Conservation (phyloP, 2,113 vertebrate genomes). For the Serinus canaria region DNA sequence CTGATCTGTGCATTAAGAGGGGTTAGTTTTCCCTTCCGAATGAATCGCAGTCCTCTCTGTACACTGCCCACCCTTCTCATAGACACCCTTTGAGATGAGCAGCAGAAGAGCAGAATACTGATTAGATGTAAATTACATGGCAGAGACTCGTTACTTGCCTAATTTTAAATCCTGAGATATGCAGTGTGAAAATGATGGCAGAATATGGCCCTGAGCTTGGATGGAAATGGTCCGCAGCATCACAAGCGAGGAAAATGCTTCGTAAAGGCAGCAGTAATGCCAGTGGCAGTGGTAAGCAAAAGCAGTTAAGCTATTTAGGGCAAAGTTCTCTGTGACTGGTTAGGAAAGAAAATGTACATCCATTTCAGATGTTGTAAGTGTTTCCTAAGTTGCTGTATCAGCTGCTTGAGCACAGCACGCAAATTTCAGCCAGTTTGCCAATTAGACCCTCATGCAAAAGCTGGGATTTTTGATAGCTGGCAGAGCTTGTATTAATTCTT, state of each 20-base stretch:
- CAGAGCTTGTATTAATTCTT: conserved; percentile 16
- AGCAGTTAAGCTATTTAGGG: conserved; percentile 26
- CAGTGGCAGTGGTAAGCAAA: neutral
- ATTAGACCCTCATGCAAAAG: neutral
- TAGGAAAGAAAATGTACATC: neutral
- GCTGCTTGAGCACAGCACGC: neutral
- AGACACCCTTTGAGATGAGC: conserved; percentile 48
- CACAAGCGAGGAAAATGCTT: conserved; percentile 42
- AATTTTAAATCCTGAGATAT: conserved; percentile 64
- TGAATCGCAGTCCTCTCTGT: conserved; percentile 34
- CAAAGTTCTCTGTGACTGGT: conserved; percentile 6
- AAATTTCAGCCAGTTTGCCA: conserved; percentile 16
- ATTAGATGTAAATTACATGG: conserved; percentile 62
- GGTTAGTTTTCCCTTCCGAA: conserved; percentile 21
- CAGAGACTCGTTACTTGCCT: conserved; percentile 60
- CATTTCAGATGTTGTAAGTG: neutral
- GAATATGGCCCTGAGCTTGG: conserved; percentile 55
- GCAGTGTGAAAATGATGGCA: conserved; percentile 55
- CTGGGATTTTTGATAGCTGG: conserved; percentile 19
- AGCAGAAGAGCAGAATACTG: conserved; percentile 55
- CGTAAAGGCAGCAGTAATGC: conserved; percentile 34
- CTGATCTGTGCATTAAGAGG: neutral
- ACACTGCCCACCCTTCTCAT: conserved; percentile 38
- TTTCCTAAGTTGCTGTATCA: neutral
- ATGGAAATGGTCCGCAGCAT: conserved; percentile 44